Evolutionary conservation across 1,140 invertebrate genomes (phyloP).

Genomic region (Achroia grisella): DNA sequence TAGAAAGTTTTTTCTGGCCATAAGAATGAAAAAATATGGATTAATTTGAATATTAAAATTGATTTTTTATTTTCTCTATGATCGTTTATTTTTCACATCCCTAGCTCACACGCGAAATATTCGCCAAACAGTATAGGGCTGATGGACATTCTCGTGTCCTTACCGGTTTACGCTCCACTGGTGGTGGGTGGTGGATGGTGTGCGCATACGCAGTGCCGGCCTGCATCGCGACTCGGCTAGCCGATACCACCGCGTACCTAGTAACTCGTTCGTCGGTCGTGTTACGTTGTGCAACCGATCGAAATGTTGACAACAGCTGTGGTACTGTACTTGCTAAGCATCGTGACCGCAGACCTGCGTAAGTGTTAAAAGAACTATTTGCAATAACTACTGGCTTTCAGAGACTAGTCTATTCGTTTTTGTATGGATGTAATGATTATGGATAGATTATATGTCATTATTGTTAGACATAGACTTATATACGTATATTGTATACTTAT

Average conservation of each 20-base stretch:
- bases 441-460: no score
- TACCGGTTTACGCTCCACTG: slow-evolving; percentile 4
- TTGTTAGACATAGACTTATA: no score
- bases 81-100: no score
- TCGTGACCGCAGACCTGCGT: slow-evolving; percentile 52
- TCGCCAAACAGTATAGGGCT: slow-evolving; percentile 23
- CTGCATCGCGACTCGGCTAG: slow-evolving; percentile 40
- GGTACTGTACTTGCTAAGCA: slow-evolving; percentile 42
- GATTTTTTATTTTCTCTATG: no score
- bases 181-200: slow-evolving; percentile 26
- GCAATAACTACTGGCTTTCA: no score
- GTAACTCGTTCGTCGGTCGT: slow-evolving; percentile 12
- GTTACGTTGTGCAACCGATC: slow-evolving; percentile 29
- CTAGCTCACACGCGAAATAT: no score
- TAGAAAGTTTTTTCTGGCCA: no score
- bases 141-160: slow-evolving; percentile 49
- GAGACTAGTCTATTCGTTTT: neutral
- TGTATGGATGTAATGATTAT: neutral
- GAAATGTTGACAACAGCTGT: slow-evolving; percentile 38
- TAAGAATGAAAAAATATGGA: no score
- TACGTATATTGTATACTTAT: no score
- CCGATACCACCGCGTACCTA: slow-evolving; percentile 19
- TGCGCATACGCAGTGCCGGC: slow-evolving; percentile 38
- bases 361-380: slow-evolving; percentile 14
- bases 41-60: no score